These are phyloP conservation scores for Channallabes apus DNA, from an alignment of 2,797 vertebrate genomes.

Conservation along the genomic window DNA sequence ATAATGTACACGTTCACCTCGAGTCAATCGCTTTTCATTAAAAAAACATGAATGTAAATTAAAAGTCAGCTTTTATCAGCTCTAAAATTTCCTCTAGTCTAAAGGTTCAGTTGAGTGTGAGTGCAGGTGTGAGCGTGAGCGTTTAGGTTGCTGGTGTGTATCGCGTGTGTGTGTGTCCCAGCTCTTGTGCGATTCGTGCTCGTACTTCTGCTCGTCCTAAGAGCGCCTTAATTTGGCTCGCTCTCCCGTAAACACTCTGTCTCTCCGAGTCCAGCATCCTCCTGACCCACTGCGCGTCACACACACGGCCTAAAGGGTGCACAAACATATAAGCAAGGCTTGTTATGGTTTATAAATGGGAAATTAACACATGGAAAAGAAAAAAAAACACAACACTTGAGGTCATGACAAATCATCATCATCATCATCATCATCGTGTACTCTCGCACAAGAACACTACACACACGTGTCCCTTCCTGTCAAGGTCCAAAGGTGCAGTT, in stretches of 20 bases:
- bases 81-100: neutral
- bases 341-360: neutral
- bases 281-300: constrained; percentile 68
- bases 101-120: constrained; percentile 3
- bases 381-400: neutral
- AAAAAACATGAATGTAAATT: neutral
- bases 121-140: constrained; percentile 13
- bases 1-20: neutral
- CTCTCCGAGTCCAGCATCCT: constrained; percentile 32
- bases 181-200: constrained; percentile 69
- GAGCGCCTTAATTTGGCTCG: constrained; percentile 76
- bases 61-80: neutral
- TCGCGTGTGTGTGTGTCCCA: constrained; percentile 32
- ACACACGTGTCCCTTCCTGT: neutral
- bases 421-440: neutral
- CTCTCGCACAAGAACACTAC: neutral
- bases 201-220: constrained; percentile 72
- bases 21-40: neutral
- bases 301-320: constrained; percentile 69
- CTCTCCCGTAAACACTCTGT: constrained; percentile 61
- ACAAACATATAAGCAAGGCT: constrained; percentile 44
- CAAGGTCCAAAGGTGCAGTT: neutral
- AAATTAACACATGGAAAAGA: neutral
- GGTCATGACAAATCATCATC: neutral
- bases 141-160: constrained; percentile 12